phyloP scores from a whole-genome alignment of 2,113 vertebrate species.

The Platanista minor region DNA sequence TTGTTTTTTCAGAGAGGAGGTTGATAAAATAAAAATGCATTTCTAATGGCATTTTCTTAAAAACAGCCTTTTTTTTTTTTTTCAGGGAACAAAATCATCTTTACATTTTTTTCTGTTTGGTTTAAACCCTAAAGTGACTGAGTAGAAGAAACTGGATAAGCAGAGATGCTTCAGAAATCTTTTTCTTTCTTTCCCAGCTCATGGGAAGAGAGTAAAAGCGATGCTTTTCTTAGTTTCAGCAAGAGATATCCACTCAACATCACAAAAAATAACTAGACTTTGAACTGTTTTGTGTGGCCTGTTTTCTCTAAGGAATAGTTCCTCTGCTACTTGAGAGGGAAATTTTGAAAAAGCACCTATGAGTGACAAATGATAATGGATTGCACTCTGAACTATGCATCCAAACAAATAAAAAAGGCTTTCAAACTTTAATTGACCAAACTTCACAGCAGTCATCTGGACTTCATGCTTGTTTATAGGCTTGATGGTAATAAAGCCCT shows the following conservation, averaged over 20 bases:
- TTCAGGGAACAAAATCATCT: not conserved
- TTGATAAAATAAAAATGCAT: not conserved
- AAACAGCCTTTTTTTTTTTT: not conserved
- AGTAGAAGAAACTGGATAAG: not conserved
- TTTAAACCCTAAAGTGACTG: not conserved
- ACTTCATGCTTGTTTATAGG: not conserved
- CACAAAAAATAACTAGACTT: constrained; percentile 29
- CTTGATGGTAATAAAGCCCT: not conserved
- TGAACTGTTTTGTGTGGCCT: not conserved
- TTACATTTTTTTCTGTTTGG: not conserved
- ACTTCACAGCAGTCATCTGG: not conserved
- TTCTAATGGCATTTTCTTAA: not conserved
- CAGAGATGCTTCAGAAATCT: not conserved
- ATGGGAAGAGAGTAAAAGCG: not conserved
- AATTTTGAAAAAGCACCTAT: not conserved
- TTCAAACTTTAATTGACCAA: constrained; percentile 33
- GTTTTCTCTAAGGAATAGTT: constrained; percentile 23
- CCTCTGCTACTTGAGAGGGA: not conserved
- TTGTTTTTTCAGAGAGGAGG: not conserved
- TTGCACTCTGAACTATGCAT: not conserved
- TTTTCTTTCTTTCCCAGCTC: not conserved
- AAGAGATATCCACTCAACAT: not conserved
- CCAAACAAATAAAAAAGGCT: not conserved
- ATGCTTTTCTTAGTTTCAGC: constrained; percentile 15
- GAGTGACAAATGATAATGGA: constrained; percentile 13